Evolutionary conservation across 2,888 invertebrate genomes (phyloP).

Genomic region (Drosophila nr. perissopoda): DNA sequence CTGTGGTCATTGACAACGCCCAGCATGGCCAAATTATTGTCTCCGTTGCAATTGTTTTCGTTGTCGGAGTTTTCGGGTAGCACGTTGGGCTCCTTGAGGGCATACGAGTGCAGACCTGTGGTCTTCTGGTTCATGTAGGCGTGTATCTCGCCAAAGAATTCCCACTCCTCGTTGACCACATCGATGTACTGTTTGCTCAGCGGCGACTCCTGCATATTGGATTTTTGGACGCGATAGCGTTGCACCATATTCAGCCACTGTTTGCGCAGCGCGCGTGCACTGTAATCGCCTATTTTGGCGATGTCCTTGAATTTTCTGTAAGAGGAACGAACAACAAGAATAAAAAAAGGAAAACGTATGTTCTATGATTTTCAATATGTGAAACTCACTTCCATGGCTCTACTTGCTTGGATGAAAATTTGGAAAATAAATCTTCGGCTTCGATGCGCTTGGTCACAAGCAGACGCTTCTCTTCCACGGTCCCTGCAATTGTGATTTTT

Average conservation of each 20-base stretch:
- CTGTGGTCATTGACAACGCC: conserved; percentile 78
- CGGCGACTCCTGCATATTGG: conserved; percentile 45
- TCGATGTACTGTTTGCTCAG: conserved; percentile 49
- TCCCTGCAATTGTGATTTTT: conserved; percentile 67
- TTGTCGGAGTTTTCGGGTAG: neutral
- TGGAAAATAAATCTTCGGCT: conserved; percentile 78
- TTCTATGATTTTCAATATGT: neutral
- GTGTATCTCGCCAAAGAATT: conserved; percentile 82
- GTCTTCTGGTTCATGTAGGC: conserved; percentile 82
- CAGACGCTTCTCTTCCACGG: conserved; percentile 80
- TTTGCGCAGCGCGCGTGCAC: conserved; percentile 80
- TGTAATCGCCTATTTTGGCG: conserved; percentile 79
- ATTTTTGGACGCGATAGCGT: conserved; percentile 82
- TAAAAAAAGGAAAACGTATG: neutral
- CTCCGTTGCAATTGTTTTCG: neutral
- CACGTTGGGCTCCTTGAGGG: conserved; percentile 68
- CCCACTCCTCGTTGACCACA: conserved; percentile 80
- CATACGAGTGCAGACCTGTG: conserved; percentile 83
- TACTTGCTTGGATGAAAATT: conserved; percentile 72
- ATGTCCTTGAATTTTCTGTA: conserved; percentile 72
- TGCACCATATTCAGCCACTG: conserved; percentile 82
- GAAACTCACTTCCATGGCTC: conserved; percentile 82
- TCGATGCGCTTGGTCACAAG: conserved; percentile 81
- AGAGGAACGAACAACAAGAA: conserved; percentile 1
- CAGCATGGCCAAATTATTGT: conserved; percentile 45